Conservation (phyloP, 2,113 vertebrate species). For the Alexandromys fortis region DNA sequence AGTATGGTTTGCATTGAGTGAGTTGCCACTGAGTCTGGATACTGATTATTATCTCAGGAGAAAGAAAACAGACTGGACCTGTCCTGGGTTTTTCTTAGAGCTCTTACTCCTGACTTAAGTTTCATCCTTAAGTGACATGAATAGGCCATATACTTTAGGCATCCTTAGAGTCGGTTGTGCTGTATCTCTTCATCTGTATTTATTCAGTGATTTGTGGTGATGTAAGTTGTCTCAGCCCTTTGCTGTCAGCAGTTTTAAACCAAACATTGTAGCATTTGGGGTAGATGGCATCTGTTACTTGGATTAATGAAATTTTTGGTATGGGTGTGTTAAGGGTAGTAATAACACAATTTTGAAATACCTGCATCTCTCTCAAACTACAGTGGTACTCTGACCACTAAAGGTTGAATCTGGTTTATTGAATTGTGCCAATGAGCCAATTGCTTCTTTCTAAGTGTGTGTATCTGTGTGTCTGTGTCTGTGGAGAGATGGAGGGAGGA, state of each 20-base stretch:
- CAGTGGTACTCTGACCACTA: neutral
- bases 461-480: neutral
- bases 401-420: neutral
- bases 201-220: slow-evolving; percentile 71
- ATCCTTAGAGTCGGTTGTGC: slow-evolving; percentile 44
- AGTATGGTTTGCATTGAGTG: neutral
- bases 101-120: slow-evolving; percentile 3
- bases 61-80: slow-evolving; percentile 35
- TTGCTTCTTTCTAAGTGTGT: neutral
- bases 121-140: slow-evolving; percentile 54
- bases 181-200: slow-evolving; percentile 71
- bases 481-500: neutral
- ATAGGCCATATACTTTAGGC: slow-evolving; percentile 50
- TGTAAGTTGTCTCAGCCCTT: slow-evolving; percentile 70
- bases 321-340: slow-evolving; percentile 26
- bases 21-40: neutral
- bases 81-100: neutral
- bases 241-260: slow-evolving; percentile 70
- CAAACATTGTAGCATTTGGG: slow-evolving; percentile 40
- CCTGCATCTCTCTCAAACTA: neutral
- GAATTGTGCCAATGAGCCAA: neutral
- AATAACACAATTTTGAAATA: neutral
- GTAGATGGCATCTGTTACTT: slow-evolving; percentile 32
- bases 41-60: slow-evolving; percentile 11
- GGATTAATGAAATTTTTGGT: slow-evolving; percentile 46